These are phyloP conservation scores for Raillietiella orientalis DNA, from an alignment of 2,888 invertebrate genomes.

Conservation along the genomic window DNA sequence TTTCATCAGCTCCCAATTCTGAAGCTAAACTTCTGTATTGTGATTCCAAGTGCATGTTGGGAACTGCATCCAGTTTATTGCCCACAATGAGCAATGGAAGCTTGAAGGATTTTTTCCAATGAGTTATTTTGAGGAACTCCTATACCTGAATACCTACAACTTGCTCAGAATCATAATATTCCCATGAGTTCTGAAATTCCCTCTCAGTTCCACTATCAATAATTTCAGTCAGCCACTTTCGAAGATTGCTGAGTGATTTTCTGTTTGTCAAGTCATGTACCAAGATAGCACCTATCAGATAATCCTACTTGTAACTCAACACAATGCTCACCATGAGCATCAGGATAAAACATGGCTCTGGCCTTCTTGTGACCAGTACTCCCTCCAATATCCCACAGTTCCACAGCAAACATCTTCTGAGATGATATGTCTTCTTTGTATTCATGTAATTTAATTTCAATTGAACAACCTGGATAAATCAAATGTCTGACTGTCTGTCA, in stretches of 20 bases:
- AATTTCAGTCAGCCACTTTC: constrained; percentile 74
- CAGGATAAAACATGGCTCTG: constrained; percentile 73
- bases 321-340: constrained; percentile 38
- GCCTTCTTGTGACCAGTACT: constrained; percentile 71
- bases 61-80: constrained; percentile 58
- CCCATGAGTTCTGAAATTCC: constrained; percentile 8
- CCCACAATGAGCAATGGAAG: constrained; percentile 82
- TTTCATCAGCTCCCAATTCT: constrained; percentile 76
- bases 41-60: too few species aligned
- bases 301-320: constrained; percentile 2
- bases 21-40: constrained; percentile 35
- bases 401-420: constrained; percentile 67
- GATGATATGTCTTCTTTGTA: constrained; percentile 74
- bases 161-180: constrained; percentile 51
- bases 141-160: background rate
- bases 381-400: constrained; percentile 92
- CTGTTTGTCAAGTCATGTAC: constrained; percentile 89
- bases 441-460: constrained; percentile 80
- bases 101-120: constrained; percentile 13
- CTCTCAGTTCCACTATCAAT: constrained; percentile 5
- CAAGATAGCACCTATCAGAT: constrained; percentile 41
- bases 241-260: constrained; percentile 72
- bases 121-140: background rate
- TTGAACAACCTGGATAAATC: too few species aligned
- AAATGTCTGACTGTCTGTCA: too few species aligned